phyloP scores from a whole-genome alignment of 2,888 invertebrate species.

The Amphiduros pacificus region DNA sequence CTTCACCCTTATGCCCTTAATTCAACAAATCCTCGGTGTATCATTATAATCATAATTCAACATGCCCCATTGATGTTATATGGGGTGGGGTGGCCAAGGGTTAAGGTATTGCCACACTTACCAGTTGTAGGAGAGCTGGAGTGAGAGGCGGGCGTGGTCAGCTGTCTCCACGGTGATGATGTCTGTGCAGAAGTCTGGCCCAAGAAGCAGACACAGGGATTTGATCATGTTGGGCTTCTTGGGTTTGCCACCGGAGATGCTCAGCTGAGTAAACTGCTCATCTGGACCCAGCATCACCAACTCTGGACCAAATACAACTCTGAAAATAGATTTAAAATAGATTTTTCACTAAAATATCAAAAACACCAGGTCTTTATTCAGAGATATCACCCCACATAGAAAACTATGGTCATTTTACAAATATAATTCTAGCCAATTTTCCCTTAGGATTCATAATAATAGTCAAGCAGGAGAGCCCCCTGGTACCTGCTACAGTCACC shows the following conservation, averaged over 20 bases:
- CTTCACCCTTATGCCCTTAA: neutral
- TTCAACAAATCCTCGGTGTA: too few species aligned
- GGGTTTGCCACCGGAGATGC: constrained; percentile 62
- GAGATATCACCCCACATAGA: too few species aligned
- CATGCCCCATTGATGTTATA: too few species aligned
- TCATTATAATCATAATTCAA: neutral
- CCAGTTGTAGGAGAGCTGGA: constrained; percentile 64
- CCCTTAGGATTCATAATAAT: too few species aligned
- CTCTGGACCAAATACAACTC: constrained; percentile 64
- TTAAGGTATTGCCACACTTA: too few species aligned
- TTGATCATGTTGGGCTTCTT: constrained; percentile 63
- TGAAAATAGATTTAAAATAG: too few species aligned
- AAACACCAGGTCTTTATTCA: too few species aligned
- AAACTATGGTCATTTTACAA: neutral
- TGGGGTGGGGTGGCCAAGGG: too few species aligned
- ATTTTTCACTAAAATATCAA: neutral
- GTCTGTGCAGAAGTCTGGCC: constrained; percentile 64
- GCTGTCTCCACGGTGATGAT: constrained; percentile 63
- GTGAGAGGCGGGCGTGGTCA: constrained; percentile 62
- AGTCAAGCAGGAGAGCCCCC: too few species aligned
- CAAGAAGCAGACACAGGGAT: constrained; percentile 61
- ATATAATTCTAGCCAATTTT: too few species aligned
- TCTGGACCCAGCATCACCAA: constrained; percentile 64
- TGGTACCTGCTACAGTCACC: too few species aligned
- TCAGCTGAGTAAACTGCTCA: constrained; percentile 63